Evolutionary conservation across 2,113 vertebrate genomes (phyloP).

Genomic region (Mus pahari): DNA sequence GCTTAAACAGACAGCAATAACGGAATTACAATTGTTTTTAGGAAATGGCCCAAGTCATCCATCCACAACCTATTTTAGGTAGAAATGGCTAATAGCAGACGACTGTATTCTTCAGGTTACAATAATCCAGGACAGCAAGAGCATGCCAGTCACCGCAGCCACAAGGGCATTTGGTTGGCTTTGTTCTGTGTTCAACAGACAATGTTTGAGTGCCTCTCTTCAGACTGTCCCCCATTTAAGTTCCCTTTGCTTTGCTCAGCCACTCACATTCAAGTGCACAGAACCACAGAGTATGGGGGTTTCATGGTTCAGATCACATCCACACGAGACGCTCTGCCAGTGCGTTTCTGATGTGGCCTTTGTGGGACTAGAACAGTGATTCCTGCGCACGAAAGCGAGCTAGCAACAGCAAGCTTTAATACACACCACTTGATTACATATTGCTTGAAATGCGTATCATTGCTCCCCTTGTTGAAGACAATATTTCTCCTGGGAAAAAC

Average conservation of each 20-base stretch:
- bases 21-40: conserved; percentile 6
- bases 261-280: background rate
- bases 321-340: background rate
- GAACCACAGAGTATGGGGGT: background rate
- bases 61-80: background rate
- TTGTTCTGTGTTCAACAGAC: conserved; percentile 8
- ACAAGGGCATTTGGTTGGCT: background rate
- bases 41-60: conserved; percentile 4
- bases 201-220: conserved; percentile 30
- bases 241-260: background rate
- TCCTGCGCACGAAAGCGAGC: background rate
- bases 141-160: background rate
- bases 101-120: background rate
- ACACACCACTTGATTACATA: background rate
- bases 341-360: conserved; percentile 19
- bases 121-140: background rate
- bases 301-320: conserved; percentile 15
- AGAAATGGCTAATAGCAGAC: background rate
- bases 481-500: background rate
- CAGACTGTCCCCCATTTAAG: background rate
- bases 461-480: background rate
- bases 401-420: too few species aligned
- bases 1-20: conserved; percentile 19
- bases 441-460: background rate
- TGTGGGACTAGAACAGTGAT: background rate